Evolutionary conservation across 2,113 vertebrate genomes (phyloP), one percentile per base, ranked within the genome.

Genomic region (Anser brachyrhynchus): DNA sequence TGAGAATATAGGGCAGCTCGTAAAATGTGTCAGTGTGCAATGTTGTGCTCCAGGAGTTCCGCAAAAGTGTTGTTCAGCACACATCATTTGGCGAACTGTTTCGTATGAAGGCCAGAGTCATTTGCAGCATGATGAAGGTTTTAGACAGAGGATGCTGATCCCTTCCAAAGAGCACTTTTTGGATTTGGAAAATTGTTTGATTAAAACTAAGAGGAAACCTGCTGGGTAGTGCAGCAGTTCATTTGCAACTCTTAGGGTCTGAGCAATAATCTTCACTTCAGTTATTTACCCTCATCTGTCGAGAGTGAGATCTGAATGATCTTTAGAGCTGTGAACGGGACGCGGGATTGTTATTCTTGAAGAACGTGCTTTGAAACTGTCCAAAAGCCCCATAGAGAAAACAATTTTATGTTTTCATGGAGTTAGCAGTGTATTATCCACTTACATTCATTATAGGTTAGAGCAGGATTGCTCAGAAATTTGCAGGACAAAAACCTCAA

Each of bases 11-110:
- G 76, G 76, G n/a, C 75, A 75, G 31, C 35, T 55, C 13, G 28
- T 65, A 79, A 64, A 92, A 87, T 37, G 55, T 95, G 88, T 85
- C 90, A 95, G 74, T 46, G 76, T 43, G 71, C 0, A 1, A 19
- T n/a, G 31, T 41, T 85, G 84, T 84, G 37, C 43, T 91, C 8
- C 49, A 74, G 87, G 72, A 93, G 74, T 96, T 96, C 69, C n/a
- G 13, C 44, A 13, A 95, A 80, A 75, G 78, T 83, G 20, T 69
- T 10, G 5, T 86, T 72, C 9, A 8, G 59, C 8, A 3, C 4
- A 2, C 7, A 2, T 92, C 17, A 1, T 46, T 39, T 15, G 1
- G 73, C 3, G 0, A 71, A 41, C 59, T 10, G 0, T 69, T 90
- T 80, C 33, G 15, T 23, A 83, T 11, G 11, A 43, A 41, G 23